Evolutionary conservation across 2,888 invertebrate genomes (phyloP).

Genomic region (Vesta saturnalis): DNA sequence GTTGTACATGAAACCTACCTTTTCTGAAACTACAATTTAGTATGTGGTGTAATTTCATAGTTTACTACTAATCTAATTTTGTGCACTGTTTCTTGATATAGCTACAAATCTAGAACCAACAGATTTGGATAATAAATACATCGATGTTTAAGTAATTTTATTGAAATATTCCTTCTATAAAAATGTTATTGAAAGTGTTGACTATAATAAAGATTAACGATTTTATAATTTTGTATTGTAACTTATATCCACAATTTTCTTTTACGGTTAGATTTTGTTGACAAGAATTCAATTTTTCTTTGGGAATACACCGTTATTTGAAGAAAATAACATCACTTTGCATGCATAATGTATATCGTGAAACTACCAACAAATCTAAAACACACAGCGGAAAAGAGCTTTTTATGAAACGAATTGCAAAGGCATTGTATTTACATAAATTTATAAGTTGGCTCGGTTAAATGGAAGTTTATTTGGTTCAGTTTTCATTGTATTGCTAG

Average conservation of each 20-base stretch:
- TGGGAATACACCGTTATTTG: slow-evolving; percentile 24
- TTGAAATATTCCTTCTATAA: too few relatives aligned
- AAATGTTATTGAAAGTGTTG: too few relatives aligned
- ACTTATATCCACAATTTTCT: background rate
- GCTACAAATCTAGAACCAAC: too few relatives aligned
- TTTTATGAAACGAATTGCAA: slow-evolving; percentile 33
- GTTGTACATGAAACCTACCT: too few relatives aligned
- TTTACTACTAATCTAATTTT: too few relatives aligned
- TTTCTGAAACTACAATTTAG: too few relatives aligned
- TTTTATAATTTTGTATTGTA: slow-evolving; percentile 23
- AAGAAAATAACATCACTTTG: slow-evolving; percentile 38
- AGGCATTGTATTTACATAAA: slow-evolving; percentile 37
- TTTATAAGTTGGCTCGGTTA: slow-evolving; percentile 27
- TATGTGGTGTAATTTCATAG: too few relatives aligned
- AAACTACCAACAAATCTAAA: slow-evolving; percentile 38
- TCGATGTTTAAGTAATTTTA: too few relatives aligned
- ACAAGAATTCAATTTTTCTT: slow-evolving; percentile 36
- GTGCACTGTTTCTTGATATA: too few relatives aligned
- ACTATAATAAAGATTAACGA: slow-evolving; percentile 42
- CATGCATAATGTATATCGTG: slow-evolving; percentile 32
- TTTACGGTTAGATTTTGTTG: slow-evolving; percentile 20
- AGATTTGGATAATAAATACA: too few relatives aligned
- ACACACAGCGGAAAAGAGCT: slow-evolving; percentile 32
- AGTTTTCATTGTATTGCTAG: slow-evolving; percentile 15
- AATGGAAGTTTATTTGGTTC: slow-evolving; percentile 24